Base-by-base conservation (phyloP, 2,113 vertebrate species). In the Aptenodytes forsteri region DNA sequence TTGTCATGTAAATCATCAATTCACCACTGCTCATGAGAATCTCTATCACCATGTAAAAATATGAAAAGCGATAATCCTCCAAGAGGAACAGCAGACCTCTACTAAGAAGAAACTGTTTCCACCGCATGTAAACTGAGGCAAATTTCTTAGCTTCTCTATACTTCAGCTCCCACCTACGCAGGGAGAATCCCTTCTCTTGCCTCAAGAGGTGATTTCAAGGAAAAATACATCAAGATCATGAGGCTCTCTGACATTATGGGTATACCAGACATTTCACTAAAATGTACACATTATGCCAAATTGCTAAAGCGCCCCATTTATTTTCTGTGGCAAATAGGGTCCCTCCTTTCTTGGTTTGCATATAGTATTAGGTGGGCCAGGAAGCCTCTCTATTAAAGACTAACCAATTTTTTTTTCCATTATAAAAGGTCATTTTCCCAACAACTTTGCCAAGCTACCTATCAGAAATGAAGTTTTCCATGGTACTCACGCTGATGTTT, bases 81-180 rank as follows among this genome's bases (percentile, higher is more conserved):
- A 2, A 54, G 20, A 59, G 22, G 27, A 91, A 34, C 7, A 59
- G 32, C 26, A 72, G 32, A 13, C 10, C 30, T 22, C 13, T 56
- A 38, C 7, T 12, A 50, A 64, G 13, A 32, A 44, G 20, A 77
- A 89, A 15, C 6, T 8, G n/a, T 16, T 86, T 32, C 12, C n/a
- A 62, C 8, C 2, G 1, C 19, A 12, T 3, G 26, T 7, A 73
- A 61, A 50, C 16, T 1, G 1, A 13, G 30, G 22, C 11, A 30
- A 42, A 67, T 26, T 17, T 50, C 56, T 25, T 32, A 2, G 2
- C 7, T 61, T 47, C 29, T 69, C 62, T 32, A 1, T 32, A 14
- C 13, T 64, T 50, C 38, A 61, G 27, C 49, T 86, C n/a, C 50
- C 32, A 77, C 22, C 66, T 25, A 32, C 32, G 38, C 22, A 59